Conservation (phyloP, 2,797 vertebrate genomes). For the Clarias pachynema region DNA sequence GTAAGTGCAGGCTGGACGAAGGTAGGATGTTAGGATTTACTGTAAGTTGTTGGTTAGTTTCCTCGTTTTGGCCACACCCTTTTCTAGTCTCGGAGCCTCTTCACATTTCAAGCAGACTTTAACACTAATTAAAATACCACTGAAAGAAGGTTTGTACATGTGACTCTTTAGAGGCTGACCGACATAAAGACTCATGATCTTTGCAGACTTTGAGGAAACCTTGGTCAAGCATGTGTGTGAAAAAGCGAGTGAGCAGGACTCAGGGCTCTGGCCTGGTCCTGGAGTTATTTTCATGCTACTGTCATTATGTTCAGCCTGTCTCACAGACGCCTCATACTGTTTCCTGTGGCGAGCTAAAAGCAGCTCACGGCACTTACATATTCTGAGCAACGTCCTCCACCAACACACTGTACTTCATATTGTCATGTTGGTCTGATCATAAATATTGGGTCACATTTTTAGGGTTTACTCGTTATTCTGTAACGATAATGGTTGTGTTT, state of each 20-base stretch:
- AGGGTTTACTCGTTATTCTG: not conserved
- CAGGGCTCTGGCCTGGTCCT: slow-evolving; percentile 33
- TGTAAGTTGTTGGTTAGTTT: not conserved
- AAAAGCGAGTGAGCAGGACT: slow-evolving; percentile 36
- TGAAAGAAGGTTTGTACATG: not conserved
- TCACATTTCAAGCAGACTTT: not conserved
- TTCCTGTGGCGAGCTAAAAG: slow-evolving; percentile 53
- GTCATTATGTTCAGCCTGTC: slow-evolving; percentile 60
- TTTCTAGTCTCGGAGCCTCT: not conserved
- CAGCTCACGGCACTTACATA: slow-evolving; percentile 33
- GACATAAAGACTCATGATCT: not conserved
- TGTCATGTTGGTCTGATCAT: not conserved
- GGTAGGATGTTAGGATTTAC: not conserved
- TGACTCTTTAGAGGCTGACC: not conserved
- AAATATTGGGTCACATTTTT: not conserved
- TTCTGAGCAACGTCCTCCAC: not conserved
- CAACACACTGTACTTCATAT: not conserved
- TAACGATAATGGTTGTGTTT: not conserved
- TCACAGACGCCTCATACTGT: slow-evolving; percentile 36
- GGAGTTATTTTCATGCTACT: slow-evolving; percentile 56
- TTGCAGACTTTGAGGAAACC: not conserved
- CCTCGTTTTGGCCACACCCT: not conserved
- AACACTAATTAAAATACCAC: not conserved
- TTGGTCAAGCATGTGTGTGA: slow-evolving; percentile 1
- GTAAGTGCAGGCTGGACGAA: not conserved